Percentiles rank a stretch among this genome's conserved stretches.
phyloP scores from a whole-genome alignment of 2,888 invertebrate genomes.

The Balanococcus diminutus region DNA sequence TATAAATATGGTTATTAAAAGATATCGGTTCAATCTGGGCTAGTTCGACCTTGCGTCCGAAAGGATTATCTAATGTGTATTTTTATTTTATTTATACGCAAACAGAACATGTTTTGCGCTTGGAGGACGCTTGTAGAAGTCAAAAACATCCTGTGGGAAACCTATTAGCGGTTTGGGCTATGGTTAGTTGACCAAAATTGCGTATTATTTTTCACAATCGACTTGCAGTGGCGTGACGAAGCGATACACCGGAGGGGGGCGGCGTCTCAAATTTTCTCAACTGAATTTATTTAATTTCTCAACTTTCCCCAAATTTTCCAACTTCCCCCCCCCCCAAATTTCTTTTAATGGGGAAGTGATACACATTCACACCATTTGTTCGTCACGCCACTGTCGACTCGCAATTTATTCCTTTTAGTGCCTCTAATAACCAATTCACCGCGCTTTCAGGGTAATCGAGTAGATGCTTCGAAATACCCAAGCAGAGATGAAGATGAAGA shows the following conservation, averaged over 20 bases:
- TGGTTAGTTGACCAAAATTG: background rate
- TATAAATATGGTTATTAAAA: no score
- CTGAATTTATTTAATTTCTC: no score
- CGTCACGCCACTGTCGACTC: background rate
- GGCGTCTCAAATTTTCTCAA: no score
- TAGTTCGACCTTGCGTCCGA: no score
- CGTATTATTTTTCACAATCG: background rate
- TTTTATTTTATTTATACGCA: background rate
- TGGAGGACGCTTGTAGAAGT: background rate
- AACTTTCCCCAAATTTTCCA: no score
- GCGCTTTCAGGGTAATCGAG: background rate
- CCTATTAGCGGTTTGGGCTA: background rate
- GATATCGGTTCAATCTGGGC: no score
- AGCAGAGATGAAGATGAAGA: no score
- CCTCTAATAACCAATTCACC: background rate
- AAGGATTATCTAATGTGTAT: background rate
- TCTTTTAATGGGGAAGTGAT: no score
- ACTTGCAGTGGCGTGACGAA: no score
- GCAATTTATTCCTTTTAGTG: background rate
- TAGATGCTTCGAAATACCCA: background rate
- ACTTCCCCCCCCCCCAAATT: no score
- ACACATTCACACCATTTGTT: no score
- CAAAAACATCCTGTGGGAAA: background rate
- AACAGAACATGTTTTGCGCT: background rate
- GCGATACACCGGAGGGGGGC: no score